A percentile compares a stretch with the other conserved stretches of the same genome.
These are phyloP conservation scores for Melozone crissalis DNA, from an alignment of 2,113 vertebrate genomes.

Conservation along the genomic window DNA sequence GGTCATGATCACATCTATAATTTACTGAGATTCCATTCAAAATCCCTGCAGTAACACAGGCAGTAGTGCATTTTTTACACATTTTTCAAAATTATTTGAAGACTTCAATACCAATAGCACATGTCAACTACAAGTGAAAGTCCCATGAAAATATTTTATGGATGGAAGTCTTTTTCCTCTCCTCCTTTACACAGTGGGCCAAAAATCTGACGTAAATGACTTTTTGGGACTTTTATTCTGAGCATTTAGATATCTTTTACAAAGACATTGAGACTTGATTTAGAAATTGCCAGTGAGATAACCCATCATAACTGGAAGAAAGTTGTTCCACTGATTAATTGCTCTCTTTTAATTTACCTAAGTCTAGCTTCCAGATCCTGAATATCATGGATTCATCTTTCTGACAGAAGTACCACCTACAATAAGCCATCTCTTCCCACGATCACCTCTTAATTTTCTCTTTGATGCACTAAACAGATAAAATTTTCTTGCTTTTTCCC, in stretches of 20 bases:
- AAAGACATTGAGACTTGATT: neutral
- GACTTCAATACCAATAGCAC: neutral
- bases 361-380: neutral
- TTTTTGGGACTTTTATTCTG: neutral
- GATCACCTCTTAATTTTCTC: neutral
- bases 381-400: neutral
- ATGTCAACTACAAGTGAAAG: neutral
- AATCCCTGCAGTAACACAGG: neutral
- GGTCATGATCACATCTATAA: neutral
- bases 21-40: neutral
- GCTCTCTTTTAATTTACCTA: neutral
- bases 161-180: neutral
- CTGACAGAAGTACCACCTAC: neutral
- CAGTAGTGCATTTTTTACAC: neutral
- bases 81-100: neutral
- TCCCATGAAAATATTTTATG: neutral
- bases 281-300: neutral
- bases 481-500: neutral
- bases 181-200: neutral
- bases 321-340: constrained; percentile 4
- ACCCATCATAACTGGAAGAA: neutral
- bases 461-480: neutral
- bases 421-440: neutral
- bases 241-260: neutral
- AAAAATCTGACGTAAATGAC: neutral